Evolutionary conservation across 2,888 invertebrate species (phyloP), one percentile per base, ranked within the genome.

Genomic region (Nezara viridula): DNA sequence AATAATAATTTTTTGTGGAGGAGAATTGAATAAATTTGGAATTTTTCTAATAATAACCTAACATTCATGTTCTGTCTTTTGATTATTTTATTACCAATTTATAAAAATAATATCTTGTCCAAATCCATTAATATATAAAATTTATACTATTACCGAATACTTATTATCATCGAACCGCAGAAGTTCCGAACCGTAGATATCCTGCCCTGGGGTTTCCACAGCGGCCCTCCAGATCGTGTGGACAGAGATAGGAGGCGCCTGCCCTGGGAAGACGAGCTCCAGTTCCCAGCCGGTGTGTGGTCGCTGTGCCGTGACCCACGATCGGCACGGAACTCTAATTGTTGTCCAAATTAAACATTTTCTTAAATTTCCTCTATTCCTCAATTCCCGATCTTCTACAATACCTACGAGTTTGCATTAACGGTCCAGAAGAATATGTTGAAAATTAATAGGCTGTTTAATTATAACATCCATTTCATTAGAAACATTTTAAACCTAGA

Each of bases 241-340:
- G 19, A 21, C 10, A 0, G 19, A 19, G 19, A 19, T 19, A 21
- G 16, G 37, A 37, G 37, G 37, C 32, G 66, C 32, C 32, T 16
- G 7, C 5, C 12, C 7, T 12, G 55, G 14, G 14, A 14, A 60
- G 27, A 3, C 7, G 66, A 19, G 32, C 37, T 37, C 66, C 66
- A 37, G 66, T 73, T 73, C 66, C 66, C 66, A 73, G 66, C 66
- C 66, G 66, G 66, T 73, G 66, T 73, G 66, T 73, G 66, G 66
- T 73, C 66, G 66, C 66, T 37, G 19, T 37, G 66, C 66, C 66
- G 66, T 73, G 66, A 73, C 66, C 66, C 66, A 73, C 66, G 66
- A 73, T 19, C 66, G 19, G 1, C 19, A 6, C 66, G 37, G 37
- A 32, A 19, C 66, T 73, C 66, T 73, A 73, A 73, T 73, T 73